Evolutionary conservation across 2,113 vertebrate species (phyloP).

Genomic region (Hypomesus transpacificus): DNA sequence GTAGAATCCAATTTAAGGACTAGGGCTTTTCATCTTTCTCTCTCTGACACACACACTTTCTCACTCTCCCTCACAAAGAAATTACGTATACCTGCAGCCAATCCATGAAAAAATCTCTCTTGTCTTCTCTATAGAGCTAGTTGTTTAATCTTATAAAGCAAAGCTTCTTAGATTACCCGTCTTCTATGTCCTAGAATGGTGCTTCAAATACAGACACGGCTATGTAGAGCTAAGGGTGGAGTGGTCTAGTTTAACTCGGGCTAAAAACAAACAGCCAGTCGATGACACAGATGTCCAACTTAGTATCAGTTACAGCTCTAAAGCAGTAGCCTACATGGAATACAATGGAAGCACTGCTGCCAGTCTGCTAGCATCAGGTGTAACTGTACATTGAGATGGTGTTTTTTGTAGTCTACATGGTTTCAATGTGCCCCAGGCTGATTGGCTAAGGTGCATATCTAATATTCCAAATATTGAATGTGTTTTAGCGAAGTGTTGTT

Average conservation of each 20-base stretch:
- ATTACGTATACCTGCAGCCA: too few relatives aligned
- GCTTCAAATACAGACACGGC: not conserved
- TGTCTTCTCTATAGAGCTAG: too few relatives aligned
- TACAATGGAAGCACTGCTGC: not conserved
- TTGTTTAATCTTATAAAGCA: too few relatives aligned
- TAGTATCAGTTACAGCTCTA: not conserved
- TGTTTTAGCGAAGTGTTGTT: not conserved
- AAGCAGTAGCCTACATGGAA: not conserved
- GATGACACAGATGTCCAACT: slow-evolving; percentile 1
- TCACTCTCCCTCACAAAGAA: not conserved
- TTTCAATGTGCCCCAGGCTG: not conserved
- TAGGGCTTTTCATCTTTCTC: not conserved
- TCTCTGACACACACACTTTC: not conserved
- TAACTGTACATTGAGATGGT: too few relatives aligned
- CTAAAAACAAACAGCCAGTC: not conserved
- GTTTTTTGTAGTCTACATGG: too few relatives aligned
- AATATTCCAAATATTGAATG: not conserved
- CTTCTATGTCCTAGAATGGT: not conserved
- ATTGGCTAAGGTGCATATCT: not conserved
- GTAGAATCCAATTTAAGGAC: too few relatives aligned
- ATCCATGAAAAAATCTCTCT: too few relatives aligned
- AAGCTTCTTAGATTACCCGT: too few relatives aligned
- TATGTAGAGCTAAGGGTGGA: not conserved
- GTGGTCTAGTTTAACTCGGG: not conserved
- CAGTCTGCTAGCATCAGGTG: too few relatives aligned